A percentile compares a stretch with the other conserved stretches of the same genome.
phyloP scores from a whole-genome alignment of 2,797 vertebrate genomes.

The Spheniscus humboldti region DNA sequence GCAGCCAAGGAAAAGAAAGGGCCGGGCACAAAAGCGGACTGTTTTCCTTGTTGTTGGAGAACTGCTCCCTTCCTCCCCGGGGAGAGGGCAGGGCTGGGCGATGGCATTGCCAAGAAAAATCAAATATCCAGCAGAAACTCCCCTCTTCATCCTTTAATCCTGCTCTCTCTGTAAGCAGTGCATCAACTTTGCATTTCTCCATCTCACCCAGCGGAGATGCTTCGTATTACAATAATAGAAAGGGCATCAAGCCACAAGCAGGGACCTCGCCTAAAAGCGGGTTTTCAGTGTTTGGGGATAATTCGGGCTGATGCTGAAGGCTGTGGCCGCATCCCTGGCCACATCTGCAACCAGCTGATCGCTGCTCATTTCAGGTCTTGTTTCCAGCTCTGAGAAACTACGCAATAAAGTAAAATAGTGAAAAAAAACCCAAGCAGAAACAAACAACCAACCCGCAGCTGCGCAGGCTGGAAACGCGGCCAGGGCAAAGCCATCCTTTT shows the following conservation, averaged over 20 bases:
- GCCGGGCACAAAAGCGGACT: background rate
- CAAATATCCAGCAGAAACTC: background rate
- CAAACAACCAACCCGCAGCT: background rate
- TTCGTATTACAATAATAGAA: rapidly evolving
- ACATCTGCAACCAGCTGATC: rapidly evolving
- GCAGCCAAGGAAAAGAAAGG: conserved; percentile 12
- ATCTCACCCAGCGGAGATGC: rapidly evolving
- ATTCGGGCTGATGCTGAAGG: background rate
- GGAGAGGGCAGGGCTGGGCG: background rate
- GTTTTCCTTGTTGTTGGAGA: background rate
- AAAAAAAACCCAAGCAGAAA: background rate
- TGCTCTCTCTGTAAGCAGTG: rapidly evolving
- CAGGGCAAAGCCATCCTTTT: background rate
- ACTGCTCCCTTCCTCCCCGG: background rate
- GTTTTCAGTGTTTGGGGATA: background rate
- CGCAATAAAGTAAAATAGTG: background rate
- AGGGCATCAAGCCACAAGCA: rapidly evolving
- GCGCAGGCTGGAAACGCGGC: rapidly evolving
- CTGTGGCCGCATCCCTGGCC: background rate
- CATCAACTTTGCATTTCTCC: background rate
- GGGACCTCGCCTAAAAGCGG: background rate
- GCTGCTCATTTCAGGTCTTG: rapidly evolving
- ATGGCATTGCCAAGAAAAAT: background rate
- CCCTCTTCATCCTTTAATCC: background rate
- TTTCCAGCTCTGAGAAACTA: background rate